Base-by-base conservation (phyloP, 2,888 invertebrate genomes). In the Caenorhabditis wallacei region DNA sequence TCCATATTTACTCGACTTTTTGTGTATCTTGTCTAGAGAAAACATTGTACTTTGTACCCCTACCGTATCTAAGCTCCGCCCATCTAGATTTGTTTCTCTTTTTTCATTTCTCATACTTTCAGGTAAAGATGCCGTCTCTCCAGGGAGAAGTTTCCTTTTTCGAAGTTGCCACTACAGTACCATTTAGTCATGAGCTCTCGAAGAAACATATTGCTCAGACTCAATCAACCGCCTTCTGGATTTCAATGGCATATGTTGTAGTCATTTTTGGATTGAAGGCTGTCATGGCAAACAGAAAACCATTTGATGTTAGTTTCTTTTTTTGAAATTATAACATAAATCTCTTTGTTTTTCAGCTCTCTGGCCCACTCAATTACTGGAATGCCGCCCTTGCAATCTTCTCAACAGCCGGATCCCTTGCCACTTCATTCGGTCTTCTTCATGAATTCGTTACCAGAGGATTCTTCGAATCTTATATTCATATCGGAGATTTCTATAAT, bases 311-410 rank as follows among this genome's bases (percentile, higher is more conserved):
- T 53, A 84, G 83, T 84, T 24, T 57, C 5, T 43, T 46, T 3
- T 5, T 22, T 24, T n/a, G 22, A 22, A 22, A 48, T 18, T 48
- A 3, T 48, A 8, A 18, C 2, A 48, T 13, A 48, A n/a, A 48
- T 48, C 18, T 48, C 8, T 18, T n/a, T 18, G 2, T 13, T 7
- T 78, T 80, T 11, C 64, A 90, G 85, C 78, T 91, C 37, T 85
- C 87, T 20, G 81, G 84, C 2, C 84, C 86, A 0, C 82, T 91
- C 30, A 88, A 89, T 61, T 69, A 88, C 48, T 91, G 91, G 91
- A 91, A 91, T 72, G 82, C 87, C 11, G 85, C 87, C 80, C 82
- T 91, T 35, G 91, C 91, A 16, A 71, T 89, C 35, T 91, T 91
- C 86, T 87, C 87, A 13, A 90, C 90, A 1, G 69, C 76, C 16